Evolutionary conservation across 2,888 invertebrate species (phyloP).

Genomic region (Matsumyia berberina): DNA sequence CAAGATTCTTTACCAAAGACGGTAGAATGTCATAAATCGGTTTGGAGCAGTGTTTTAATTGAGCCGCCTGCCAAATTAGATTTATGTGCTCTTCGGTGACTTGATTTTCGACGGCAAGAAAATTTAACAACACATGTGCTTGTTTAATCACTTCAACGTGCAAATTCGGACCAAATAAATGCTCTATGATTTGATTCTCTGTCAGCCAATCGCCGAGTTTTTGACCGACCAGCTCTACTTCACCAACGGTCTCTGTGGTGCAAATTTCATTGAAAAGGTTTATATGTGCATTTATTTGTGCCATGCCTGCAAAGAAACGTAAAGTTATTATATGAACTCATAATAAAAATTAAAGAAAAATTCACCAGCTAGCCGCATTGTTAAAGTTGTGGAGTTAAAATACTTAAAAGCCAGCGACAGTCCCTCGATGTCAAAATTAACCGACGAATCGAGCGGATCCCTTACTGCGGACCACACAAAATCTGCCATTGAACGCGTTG

Average conservation of each 20-base stretch:
- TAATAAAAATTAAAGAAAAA: background rate
- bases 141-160: slow-evolving; percentile 98
- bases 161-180: slow-evolving; percentile 98
- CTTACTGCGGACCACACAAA: slow-evolving; percentile 98
- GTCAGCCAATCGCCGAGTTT: slow-evolving; percentile 95
- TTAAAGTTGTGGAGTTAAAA: slow-evolving; percentile 96
- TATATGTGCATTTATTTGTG: slow-evolving; percentile 97
- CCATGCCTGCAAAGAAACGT: slow-evolving; percentile 85
- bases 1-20: slow-evolving; percentile 94
- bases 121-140: slow-evolving; percentile 96
- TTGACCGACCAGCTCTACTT: slow-evolving; percentile 93
- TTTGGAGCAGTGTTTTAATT: slow-evolving; percentile 96
- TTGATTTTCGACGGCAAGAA: slow-evolving; percentile 95
- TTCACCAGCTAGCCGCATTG: slow-evolving; percentile 94
- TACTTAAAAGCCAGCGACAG: slow-evolving; percentile 97
- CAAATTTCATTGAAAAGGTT: slow-evolving; percentile 96
- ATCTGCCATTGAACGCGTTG: slow-evolving; percentile 97
- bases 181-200: slow-evolving; percentile 94
- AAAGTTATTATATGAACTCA: background rate
- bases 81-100: slow-evolving; percentile 96
- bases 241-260: slow-evolving; percentile 93
- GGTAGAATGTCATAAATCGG: slow-evolving; percentile 96
- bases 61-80: slow-evolving; percentile 97
- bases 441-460: slow-evolving; percentile 93
- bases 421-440: slow-evolving; percentile 95